Evolutionary conservation across 1,140 invertebrate genomes (phyloP), one percentile per base, ranked within the genome.

Genomic region (Cherax quadricarinatus): DNA sequence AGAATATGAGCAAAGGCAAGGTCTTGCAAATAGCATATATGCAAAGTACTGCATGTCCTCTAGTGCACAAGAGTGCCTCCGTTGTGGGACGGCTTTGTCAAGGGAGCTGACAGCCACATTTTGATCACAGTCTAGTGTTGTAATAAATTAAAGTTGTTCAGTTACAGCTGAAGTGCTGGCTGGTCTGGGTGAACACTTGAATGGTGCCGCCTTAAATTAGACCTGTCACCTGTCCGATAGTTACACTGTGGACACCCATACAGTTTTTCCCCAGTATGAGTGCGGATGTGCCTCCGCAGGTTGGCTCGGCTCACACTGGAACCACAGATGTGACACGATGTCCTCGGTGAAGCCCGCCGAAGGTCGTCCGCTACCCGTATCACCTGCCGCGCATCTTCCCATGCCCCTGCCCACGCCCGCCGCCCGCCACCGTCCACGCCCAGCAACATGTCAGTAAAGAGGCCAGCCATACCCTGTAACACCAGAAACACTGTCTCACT

Each of bases 141-240:
- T 75, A 75, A 75, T 21, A 75, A 75, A 75, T 75, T 21, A 75
- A 30, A 60, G 57, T 83, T 30, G 16, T 24, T 81, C 18, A 3
- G 73, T 79, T 88, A 91, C 92, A 85, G 82, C 78, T 83, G 60
- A n/a, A 88, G 87, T 49, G 84, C 85, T 49, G 86, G 85, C 78
- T 93, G 84, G 48, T 91, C 85, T 81, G 93, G 93, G 70, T 93
- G 93, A 70, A 93, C 86, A 57, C 88, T 90, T 48, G 88, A 49
- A 62, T 88, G 66, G 79, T 93, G 93, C 12, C 93, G 87, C 53
- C 93, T 82, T 57, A 93, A 80, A 78, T 93, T 93, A 30, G 93
- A 93, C 53, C 91, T 75, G 53, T 93, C 93, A 73, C 90, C 91
- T n/a, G 93, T 92, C 41, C 90, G 86, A 88, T 93, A 93, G 57